These are phyloP conservation scores for Drosophila emarginata DNA, from an alignment of 2,888 invertebrate genomes.

Conservation along the genomic window DNA sequence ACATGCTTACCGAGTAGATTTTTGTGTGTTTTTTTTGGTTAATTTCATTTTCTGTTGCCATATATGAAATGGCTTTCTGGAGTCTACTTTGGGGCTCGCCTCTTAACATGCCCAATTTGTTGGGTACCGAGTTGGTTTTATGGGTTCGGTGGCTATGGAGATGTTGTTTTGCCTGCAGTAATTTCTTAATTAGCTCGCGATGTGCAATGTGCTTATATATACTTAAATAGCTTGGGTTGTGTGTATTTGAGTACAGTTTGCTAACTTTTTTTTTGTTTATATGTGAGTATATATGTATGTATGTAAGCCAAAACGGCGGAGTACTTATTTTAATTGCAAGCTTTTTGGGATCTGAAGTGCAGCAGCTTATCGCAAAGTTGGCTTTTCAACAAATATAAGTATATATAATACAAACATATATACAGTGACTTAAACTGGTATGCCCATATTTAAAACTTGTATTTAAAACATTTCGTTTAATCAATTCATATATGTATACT, in stretches of 20 bases:
- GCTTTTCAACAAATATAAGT: slow-evolving; percentile 9
- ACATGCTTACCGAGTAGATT: not conserved
- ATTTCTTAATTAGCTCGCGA: slow-evolving; percentile 80
- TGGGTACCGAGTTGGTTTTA: slow-evolving; percentile 14
- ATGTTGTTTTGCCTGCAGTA: slow-evolving; percentile 76
- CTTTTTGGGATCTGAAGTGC: slow-evolving; percentile 70
- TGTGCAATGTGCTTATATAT: slow-evolving; percentile 71
- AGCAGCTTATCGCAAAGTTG: slow-evolving; percentile 67
- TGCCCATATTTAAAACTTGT: too few relatives aligned
- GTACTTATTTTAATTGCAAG: slow-evolving; percentile 75
- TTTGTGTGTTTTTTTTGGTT: slow-evolving; percentile 41
- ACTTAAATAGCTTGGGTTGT: slow-evolving; percentile 9
- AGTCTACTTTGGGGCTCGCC: slow-evolving; percentile 44
- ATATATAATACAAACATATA: too few relatives aligned
- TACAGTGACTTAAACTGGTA: too few relatives aligned
- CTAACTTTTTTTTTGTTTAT: slow-evolving; percentile 20
- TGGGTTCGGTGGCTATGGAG: slow-evolving; percentile 20
- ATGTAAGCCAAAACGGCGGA: slow-evolving; percentile 57
- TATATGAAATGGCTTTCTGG: slow-evolving; percentile 70
- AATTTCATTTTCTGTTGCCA: slow-evolving; percentile 64
- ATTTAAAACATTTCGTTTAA: too few relatives aligned
- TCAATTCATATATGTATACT: too few relatives aligned
- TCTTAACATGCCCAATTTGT: slow-evolving; percentile 32
- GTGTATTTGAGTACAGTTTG: slow-evolving; percentile 15
- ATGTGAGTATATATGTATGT: slow-evolving; percentile 25